Conservation (phyloP, 2,113 vertebrate genomes). For the Echinops telfairi region DNA sequence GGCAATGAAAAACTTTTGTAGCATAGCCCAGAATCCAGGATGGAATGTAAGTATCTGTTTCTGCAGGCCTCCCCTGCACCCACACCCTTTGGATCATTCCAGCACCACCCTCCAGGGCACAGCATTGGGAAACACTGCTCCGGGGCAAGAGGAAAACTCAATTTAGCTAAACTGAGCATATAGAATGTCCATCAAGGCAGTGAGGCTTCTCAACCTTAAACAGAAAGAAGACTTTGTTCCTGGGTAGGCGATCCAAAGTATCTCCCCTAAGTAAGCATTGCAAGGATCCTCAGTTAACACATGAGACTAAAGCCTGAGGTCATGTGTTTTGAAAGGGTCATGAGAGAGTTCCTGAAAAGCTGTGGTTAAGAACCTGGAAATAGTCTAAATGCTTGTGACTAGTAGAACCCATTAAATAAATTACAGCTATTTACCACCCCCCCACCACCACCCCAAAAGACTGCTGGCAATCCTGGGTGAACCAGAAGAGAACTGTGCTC, state of each 20-base stretch:
- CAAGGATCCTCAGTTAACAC: neutral
- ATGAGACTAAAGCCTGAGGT: neutral
- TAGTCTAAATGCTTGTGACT: neutral
- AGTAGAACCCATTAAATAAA: neutral
- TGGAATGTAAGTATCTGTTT: no score
- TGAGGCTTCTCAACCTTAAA: neutral
- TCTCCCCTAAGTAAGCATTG: neutral
- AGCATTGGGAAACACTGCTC: no score
- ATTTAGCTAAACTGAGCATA: neutral
- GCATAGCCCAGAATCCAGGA: no score
- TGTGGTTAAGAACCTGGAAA: neutral
- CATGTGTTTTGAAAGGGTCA: neutral
- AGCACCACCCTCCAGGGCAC: no score
- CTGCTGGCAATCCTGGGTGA: neutral
- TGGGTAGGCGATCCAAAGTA: neutral
- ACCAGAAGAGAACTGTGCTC: neutral
- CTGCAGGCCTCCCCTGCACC: no score
- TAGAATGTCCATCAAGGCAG: neutral
- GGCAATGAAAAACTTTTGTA: no score
- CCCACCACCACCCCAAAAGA: neutral
- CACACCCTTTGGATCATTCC: no score
- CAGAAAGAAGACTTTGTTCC: neutral
- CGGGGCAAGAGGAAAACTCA: neutral
- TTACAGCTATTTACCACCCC: neutral
- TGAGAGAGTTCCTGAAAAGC: slow-evolving; percentile 36